Evolutionary conservation across 2,888 invertebrate species (phyloP), one percentile per base, ranked within the genome.

Genomic region (Nemapogon koenigi): DNA sequence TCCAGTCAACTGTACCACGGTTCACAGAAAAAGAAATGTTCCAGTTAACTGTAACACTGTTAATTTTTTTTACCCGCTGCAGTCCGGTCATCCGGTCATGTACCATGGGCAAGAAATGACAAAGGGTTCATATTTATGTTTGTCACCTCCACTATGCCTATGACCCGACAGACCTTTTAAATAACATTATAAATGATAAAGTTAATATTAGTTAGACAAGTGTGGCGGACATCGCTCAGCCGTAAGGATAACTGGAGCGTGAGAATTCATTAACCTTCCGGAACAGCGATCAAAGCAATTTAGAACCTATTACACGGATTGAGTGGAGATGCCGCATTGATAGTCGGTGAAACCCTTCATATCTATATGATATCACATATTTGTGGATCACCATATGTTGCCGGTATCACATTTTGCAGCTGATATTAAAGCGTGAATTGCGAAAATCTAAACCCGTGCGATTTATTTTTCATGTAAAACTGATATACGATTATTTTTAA

Each of bases 211-310:
- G 51, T 54, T 51, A 50, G 48, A 49, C 41, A 33, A 33, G 13
- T 33, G 14, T 33, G 19, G 6, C 19, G 19, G 19, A 19, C 33
- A 33, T 19, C 33, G 14, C 19, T 33, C 19, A 33, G 33, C 60
- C 55, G 55, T 53, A 55, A 50, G 51, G 58, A 47, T 63, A 66
- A 75, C 53, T 68, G 62, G 62, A 60, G 66, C 68, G 71, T 51
- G 60, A 70, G 55, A 67, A 69, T 73, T 70, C 64, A 72, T 75
- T 68, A 72, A 59, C 66, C 62, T 60, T 69, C 71, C 71, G 69
- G 71, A 67, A 70, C 65, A 69, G 65, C 62, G 75, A 76, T 76
- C 75, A 76, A 76, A 76, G 75, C 64, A 64, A 71, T 70, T 66
- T 65, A 62, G 63, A 64, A 53, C 51, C 56, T 53, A 62, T 66